phyloP scores from a whole-genome alignment of 2,113 vertebrate species.

The Macroglossus sobrinus region DNA sequence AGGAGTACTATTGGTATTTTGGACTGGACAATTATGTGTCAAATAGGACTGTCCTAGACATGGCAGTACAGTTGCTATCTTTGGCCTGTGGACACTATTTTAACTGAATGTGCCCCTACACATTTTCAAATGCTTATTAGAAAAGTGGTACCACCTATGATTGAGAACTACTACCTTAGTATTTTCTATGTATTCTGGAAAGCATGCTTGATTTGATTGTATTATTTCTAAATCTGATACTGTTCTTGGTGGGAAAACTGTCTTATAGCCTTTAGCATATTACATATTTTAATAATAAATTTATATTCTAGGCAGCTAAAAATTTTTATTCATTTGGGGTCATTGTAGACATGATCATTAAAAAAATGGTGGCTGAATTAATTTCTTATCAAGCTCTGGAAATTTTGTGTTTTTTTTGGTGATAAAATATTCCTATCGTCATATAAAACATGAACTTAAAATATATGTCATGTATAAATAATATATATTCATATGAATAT shows the following conservation, averaged over 20 bases:
- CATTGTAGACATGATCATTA: background rate
- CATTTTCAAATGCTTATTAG: conserved; percentile 15
- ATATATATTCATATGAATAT: background rate
- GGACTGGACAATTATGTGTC: background rate
- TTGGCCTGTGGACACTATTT: background rate
- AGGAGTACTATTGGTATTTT: background rate
- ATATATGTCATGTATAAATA: background rate
- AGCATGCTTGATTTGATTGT: background rate
- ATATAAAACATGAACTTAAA: background rate
- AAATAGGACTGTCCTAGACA: background rate
- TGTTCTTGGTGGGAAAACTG: no score
- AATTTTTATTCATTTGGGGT: background rate
- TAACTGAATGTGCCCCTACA: background rate
- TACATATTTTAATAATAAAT: background rate
- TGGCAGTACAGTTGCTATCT: background rate
- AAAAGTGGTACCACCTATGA: background rate
- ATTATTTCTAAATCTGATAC: background rate
- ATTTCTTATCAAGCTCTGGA: background rate
- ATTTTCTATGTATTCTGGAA: conserved; percentile 23
- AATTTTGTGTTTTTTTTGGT: background rate
- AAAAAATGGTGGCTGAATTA: background rate
- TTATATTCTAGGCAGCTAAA: background rate
- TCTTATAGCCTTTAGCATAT: conserved; percentile 22
- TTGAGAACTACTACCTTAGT: conserved; percentile 9
- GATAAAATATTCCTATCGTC: background rate